Percentiles rank a stretch among this genome's conserved stretches.
Evolutionary conservation across 2,888 invertebrate genomes (phyloP).

Genomic region (Drosophila hamatofila): DNA sequence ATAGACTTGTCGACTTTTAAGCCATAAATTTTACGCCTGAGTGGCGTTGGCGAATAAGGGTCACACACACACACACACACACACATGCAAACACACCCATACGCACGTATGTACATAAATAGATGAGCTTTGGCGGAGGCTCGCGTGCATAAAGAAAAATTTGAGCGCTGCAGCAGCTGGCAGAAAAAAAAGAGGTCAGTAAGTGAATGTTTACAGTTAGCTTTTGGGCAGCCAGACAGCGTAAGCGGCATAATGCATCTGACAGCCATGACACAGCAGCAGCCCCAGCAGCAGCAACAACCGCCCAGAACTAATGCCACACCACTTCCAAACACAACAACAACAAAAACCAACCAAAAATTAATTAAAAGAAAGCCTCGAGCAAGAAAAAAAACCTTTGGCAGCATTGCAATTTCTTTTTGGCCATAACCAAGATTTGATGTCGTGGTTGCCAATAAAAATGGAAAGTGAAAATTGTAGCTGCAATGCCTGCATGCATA

Average conservation of each 20-base stretch:
- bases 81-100: conserved; percentile 18
- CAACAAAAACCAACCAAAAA: conserved; percentile 37
- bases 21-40: conserved; percentile 82
- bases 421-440: conserved; percentile 77
- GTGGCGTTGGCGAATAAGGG: conserved; percentile 80
- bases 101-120: conserved; percentile 32
- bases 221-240: conserved; percentile 75
- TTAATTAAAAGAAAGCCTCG: conserved; percentile 76
- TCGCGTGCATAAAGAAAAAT: conserved; percentile 80
- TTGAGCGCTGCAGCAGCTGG: conserved; percentile 46
- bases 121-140: conserved; percentile 59
- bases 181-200: conserved; percentile 71
- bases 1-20: conserved; percentile 79
- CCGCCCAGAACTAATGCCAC: conserved; percentile 76
- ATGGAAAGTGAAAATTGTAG: conserved; percentile 80
- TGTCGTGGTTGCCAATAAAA: conserved; percentile 70
- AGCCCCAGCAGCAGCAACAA: conserved; percentile 33
- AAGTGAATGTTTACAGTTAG: conserved; percentile 81
- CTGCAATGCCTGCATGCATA: conserved; percentile 71
- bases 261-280: conserved; percentile 74
- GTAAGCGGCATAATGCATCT: conserved; percentile 70
- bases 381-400: conserved; percentile 68
- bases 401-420: conserved; percentile 76
- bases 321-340: conserved; percentile 2
- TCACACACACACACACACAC: conserved; percentile 63